Evolutionary conservation across 2,888 invertebrate species (phyloP).

Genomic region (Timandra comae): DNA sequence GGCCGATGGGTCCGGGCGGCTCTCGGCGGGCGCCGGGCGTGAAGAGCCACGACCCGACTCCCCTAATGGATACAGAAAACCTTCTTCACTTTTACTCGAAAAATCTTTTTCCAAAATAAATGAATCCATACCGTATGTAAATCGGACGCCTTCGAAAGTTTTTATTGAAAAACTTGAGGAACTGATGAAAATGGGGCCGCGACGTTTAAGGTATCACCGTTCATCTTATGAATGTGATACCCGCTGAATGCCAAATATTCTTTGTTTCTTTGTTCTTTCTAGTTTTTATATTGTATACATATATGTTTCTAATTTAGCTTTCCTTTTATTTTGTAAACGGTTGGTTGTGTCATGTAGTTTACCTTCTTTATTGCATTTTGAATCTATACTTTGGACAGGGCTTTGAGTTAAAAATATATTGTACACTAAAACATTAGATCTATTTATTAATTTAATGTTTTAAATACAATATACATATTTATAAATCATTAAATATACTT

Average conservation of each 20-base stretch:
- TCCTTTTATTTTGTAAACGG: too few relatives aligned
- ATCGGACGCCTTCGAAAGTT: constrained; percentile 69
- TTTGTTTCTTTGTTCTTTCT: constrained; percentile 27
- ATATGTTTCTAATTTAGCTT: constrained; percentile 3
- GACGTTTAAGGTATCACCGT: constrained; percentile 60
- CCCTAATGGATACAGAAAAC: constrained; percentile 65
- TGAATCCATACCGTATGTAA: constrained; percentile 74
- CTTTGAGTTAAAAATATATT: too few relatives aligned
- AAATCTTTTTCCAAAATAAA: constrained; percentile 70
- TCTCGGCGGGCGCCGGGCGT: constrained; percentile 26
- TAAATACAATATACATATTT: too few relatives aligned
- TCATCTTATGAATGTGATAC: constrained; percentile 55
- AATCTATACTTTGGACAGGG: too few relatives aligned
- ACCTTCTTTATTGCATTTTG: too few relatives aligned
- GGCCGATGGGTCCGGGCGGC: constrained; percentile 33
- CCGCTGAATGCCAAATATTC: constrained; percentile 44
- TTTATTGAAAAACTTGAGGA: constrained; percentile 76
- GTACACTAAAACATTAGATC: too few relatives aligned
- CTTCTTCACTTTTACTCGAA: constrained; percentile 61
- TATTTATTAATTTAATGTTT: too few relatives aligned
- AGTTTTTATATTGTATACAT: constrained; percentile 24
- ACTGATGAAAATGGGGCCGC: constrained; percentile 70
- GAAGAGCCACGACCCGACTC: constrained; percentile 53
- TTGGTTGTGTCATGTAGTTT: too few relatives aligned
- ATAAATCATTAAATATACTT: too few relatives aligned